phyloP scores from a whole-genome alignment of 2,797 vertebrate genomes.

The Streptopelia turtur region DNA sequence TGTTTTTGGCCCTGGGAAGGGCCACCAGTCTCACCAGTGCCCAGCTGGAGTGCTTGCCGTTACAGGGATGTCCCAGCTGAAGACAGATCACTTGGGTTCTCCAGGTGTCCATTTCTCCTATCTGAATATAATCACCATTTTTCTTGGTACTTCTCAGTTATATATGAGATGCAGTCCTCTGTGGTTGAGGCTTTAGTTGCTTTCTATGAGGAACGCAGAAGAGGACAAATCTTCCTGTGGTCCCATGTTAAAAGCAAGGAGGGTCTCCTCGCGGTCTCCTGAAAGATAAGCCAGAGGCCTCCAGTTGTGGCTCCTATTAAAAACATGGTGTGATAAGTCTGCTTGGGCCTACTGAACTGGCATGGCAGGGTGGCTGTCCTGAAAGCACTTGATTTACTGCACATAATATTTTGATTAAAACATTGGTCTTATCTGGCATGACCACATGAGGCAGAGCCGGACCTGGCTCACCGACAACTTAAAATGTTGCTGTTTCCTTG shows the following conservation, averaged over 20 bases:
- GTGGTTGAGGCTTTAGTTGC: neutral
- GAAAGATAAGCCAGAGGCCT: slow-evolving; percentile 2
- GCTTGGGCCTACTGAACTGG: neutral
- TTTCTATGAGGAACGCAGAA: neutral
- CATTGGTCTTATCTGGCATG: neutral
- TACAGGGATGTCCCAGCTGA: neutral
- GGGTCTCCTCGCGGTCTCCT: neutral
- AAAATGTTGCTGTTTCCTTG: neutral
- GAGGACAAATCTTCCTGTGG: neutral
- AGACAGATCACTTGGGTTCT: neutral
- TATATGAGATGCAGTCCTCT: neutral
- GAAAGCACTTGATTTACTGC: neutral
- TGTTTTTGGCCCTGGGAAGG: neutral
- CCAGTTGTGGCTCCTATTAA: neutral
- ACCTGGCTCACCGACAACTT: neutral
- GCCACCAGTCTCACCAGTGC: neutral
- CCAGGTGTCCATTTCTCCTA: neutral
- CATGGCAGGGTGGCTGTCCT: neutral
- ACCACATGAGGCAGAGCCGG: neutral
- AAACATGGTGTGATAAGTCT: neutral
- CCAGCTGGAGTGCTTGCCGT: neutral
- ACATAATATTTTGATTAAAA: slow-evolving; percentile 37
- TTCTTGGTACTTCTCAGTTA: neutral
- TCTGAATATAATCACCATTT: neutral
- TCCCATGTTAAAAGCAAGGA: neutral